Percentiles rank a stretch among this genome's conserved stretches.
These are phyloP conservation scores for Kryptolebias marmoratus DNA, from an alignment of 2,113 vertebrate genomes.

Conservation along the genomic window DNA sequence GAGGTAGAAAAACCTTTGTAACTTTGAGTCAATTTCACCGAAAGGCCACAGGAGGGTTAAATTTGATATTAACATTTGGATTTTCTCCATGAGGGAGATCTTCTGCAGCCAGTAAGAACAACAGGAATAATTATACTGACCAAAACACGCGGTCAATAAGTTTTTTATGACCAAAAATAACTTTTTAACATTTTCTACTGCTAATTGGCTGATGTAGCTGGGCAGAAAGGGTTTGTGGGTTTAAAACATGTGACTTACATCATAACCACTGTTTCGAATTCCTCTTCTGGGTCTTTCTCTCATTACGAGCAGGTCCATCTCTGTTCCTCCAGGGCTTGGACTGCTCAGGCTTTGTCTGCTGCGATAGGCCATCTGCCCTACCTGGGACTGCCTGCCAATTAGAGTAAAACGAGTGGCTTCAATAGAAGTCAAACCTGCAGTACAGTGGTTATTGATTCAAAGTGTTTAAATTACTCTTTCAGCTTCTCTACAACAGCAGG, in stretches of 20 bases:
- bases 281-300: constrained; percentile 93
- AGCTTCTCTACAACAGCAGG: constrained; percentile 23
- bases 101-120: background rate
- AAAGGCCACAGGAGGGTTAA: too few species aligned
- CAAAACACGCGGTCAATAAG: background rate
- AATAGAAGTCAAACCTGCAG: constrained; percentile 37
- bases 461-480: constrained; percentile 19
- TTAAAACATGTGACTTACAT: constrained; percentile 83
- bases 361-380: constrained; percentile 89
- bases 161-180: background rate
- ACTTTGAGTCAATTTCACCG: too few species aligned
- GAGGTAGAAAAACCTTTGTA: too few species aligned
- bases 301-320: constrained; percentile 98
- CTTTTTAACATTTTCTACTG: background rate
- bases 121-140: background rate
- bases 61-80: too few species aligned
- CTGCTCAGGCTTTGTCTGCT: constrained; percentile 98
- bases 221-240: background rate
- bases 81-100: too few species aligned
- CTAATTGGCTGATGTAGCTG: constrained; percentile 2
- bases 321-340: constrained; percentile 95
- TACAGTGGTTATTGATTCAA: constrained; percentile 23
- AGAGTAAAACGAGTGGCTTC: constrained; percentile 35
- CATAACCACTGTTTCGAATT: constrained; percentile 96
- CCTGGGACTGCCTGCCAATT: constrained; percentile 86